Conservation (phyloP, 2,888 invertebrate genomes). For the Listrodromus nycthemerus region DNA sequence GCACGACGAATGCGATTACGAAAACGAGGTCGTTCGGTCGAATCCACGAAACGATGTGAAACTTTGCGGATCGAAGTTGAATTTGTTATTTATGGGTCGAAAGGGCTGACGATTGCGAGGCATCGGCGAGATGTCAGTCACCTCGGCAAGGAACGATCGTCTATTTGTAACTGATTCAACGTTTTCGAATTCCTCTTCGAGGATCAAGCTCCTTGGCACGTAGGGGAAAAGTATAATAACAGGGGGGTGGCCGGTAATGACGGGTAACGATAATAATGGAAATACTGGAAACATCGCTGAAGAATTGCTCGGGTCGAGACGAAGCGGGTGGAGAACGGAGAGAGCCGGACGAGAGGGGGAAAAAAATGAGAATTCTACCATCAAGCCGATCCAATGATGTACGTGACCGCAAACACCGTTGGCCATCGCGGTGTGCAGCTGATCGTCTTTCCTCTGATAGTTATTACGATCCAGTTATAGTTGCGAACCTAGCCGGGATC, state of each 20-base stretch:
- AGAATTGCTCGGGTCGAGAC: slow-evolving; percentile 24
- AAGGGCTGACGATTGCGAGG: slow-evolving; percentile 69
- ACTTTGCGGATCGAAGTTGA: slow-evolving; percentile 69
- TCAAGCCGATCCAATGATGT: slow-evolving; percentile 65
- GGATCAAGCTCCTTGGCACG: slow-evolving; percentile 39
- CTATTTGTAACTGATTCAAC: slow-evolving; percentile 11
- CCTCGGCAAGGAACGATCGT: slow-evolving; percentile 24
- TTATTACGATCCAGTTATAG: slow-evolving; percentile 69
- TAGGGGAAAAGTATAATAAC: slow-evolving; percentile 41
- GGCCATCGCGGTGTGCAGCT: slow-evolving; percentile 43
- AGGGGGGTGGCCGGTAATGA: slow-evolving; percentile 66
- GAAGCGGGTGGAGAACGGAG: slow-evolving; percentile 22
- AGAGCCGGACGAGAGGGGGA: slow-evolving; percentile 14
- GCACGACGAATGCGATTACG: not conserved
- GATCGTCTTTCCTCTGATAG: slow-evolving; percentile 65
- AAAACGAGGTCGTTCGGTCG: not conserved
- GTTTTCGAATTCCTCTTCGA: slow-evolving; percentile 22
- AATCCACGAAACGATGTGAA: slow-evolving; percentile 15
- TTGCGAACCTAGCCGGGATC: slow-evolving; percentile 52
- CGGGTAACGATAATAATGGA: slow-evolving; percentile 72
- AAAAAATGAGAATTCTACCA: slow-evolving; percentile 60
- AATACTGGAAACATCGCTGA: slow-evolving; percentile 66
- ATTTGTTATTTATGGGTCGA: slow-evolving; percentile 72
- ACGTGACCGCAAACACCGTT: slow-evolving; percentile 71
- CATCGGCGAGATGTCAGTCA: slow-evolving; percentile 54